Evolutionary conservation across 2,797 vertebrate genomes (phyloP).

Genomic region (Pristis pectinata): DNA sequence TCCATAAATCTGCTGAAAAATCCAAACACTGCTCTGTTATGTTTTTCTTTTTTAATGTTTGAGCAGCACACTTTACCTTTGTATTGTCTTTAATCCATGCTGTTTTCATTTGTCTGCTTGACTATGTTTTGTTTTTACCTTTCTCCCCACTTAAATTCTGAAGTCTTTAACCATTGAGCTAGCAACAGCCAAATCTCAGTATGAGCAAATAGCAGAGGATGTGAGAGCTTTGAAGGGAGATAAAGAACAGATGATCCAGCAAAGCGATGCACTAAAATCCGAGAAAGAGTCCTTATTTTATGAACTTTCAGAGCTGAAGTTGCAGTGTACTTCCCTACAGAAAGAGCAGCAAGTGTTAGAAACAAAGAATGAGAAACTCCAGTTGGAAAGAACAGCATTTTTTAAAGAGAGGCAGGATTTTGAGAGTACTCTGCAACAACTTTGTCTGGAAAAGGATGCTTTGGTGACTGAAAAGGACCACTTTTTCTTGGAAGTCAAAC

Average conservation of each 20-base stretch:
- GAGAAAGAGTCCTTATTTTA: constrained; percentile 66
- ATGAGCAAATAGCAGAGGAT: constrained; percentile 77
- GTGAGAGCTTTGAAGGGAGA: constrained; percentile 75
- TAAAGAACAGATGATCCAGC: constrained; percentile 67
- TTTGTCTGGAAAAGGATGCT: constrained; percentile 53
- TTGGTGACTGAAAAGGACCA: constrained; percentile 52
- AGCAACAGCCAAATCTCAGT: constrained; percentile 80
- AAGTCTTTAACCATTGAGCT: constrained; percentile 88
- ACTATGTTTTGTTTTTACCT: constrained; percentile 73
- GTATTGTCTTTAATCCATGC: constrained; percentile 50
- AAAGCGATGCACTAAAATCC: constrained; percentile 63
- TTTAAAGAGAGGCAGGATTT: constrained; percentile 61
- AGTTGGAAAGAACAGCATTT: constrained; percentile 54
- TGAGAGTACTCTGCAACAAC: constrained; percentile 51
- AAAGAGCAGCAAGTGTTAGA: constrained; percentile 58
- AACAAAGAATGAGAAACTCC: constrained; percentile 61
- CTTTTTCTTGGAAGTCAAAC: constrained; percentile 56
- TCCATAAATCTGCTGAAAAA: constrained; percentile 46
- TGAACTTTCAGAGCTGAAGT: constrained; percentile 60
- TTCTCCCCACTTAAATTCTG: constrained; percentile 65
- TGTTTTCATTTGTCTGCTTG: constrained; percentile 58
- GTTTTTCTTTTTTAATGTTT: constrained; percentile 39
- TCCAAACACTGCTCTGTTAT: neutral
- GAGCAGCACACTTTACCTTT: constrained; percentile 44
- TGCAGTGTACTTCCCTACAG: constrained; percentile 58